Conservation (phyloP, 2,113 vertebrate genomes). For the Neomonachus schauinslandi region DNA sequence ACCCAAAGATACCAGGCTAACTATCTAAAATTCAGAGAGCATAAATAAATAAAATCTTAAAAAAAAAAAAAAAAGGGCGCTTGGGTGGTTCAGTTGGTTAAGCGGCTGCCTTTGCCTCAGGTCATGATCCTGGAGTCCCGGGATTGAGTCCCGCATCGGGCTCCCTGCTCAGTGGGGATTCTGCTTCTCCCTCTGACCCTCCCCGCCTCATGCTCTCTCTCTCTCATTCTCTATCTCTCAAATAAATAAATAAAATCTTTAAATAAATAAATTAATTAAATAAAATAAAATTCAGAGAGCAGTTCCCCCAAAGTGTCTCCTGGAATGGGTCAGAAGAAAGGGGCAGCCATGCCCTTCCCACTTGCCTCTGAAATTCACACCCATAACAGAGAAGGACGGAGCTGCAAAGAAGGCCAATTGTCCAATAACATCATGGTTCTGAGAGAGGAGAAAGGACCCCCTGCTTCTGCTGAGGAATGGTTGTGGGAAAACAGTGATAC, state of each 20-base stretch:
- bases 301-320: neutral
- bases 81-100: too few relatives aligned
- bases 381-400: neutral
- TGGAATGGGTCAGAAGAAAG: neutral
- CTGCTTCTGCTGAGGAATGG: neutral
- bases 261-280: too few relatives aligned
- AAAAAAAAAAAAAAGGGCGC: too few relatives aligned
- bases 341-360: neutral
- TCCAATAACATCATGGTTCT: neutral
- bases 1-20: neutral
- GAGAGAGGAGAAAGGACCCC: neutral
- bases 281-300: neutral
- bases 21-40: neutral
- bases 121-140: too few relatives aligned
- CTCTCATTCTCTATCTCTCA: too few relatives aligned
- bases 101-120: too few relatives aligned
- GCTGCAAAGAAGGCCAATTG: neutral
- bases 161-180: too few relatives aligned
- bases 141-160: too few relatives aligned
- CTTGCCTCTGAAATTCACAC: neutral
- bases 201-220: too few relatives aligned
- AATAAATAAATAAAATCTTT: too few relatives aligned
- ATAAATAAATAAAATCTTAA: too few relatives aligned
- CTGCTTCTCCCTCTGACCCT: too few relatives aligned
- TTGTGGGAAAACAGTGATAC: neutral